phyloP scores from a whole-genome alignment of 2,797 vertebrate species.

The Rhadinocentrus ornatus region DNA sequence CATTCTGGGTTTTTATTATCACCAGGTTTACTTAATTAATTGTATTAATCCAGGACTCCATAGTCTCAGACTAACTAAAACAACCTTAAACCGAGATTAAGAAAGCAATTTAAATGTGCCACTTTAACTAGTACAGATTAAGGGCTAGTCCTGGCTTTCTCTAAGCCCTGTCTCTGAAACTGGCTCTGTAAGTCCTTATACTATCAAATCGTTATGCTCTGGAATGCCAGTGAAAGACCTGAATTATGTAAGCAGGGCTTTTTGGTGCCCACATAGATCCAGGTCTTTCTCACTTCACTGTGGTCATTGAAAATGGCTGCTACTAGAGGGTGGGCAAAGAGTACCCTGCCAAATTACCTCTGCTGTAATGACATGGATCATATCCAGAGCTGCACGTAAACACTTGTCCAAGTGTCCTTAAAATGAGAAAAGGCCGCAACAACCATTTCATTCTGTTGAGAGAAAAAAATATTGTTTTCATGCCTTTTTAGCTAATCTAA shows the following conservation, averaged over 20 bases:
- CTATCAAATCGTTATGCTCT: background rate
- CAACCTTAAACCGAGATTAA: no score
- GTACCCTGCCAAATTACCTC: slow-evolving; percentile 49
- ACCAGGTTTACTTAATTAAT: no score
- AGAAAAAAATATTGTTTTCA: slow-evolving; percentile 27
- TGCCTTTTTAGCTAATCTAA: slow-evolving; percentile 47
- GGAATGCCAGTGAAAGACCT: background rate
- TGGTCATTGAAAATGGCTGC: slow-evolving; percentile 24
- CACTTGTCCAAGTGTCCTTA: slow-evolving; percentile 27
- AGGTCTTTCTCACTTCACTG: slow-evolving; percentile 11
- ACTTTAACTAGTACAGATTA: no score
- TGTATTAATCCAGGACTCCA: no score
- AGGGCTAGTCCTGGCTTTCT: no score
- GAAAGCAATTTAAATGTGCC: no score
- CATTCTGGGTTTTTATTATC: no score
- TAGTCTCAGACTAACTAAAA: no score
- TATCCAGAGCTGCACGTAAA: slow-evolving; percentile 33
- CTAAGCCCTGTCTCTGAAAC: no score
- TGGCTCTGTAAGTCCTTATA: background rate
- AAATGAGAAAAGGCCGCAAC: slow-evolving; percentile 20
- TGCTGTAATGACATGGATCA: slow-evolving; percentile 45
- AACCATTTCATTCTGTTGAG: slow-evolving; percentile 1
- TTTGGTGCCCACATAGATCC: background rate
- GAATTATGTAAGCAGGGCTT: background rate
- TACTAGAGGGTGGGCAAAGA: slow-evolving; percentile 28